These are phyloP conservation scores for Brevimyrus niger DNA, from an alignment of 2,113 vertebrate genomes.

Conservation along the genomic window DNA sequence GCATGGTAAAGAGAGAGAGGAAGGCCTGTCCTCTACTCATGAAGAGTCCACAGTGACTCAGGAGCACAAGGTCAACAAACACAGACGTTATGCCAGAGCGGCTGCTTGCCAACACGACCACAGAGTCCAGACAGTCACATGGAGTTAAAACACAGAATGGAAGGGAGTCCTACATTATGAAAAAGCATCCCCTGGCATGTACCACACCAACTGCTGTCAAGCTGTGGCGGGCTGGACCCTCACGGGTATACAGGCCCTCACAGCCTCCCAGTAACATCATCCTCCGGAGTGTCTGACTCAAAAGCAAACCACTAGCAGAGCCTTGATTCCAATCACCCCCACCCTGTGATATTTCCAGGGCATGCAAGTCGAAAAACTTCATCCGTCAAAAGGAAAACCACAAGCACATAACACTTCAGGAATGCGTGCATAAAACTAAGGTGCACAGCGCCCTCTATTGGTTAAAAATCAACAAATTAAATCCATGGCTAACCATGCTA, in stretches of 20 bases:
- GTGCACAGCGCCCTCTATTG: neutral
- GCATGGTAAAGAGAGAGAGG: neutral
- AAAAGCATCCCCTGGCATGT: neutral
- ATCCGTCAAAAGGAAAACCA: neutral
- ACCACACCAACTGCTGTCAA: neutral
- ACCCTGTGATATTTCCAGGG: neutral
- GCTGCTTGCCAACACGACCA: neutral
- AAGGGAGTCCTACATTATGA: neutral
- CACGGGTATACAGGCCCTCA: neutral
- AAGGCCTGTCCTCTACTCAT: neutral
- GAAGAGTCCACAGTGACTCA: neutral
- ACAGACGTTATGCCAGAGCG: neutral
- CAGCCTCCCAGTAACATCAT: neutral
- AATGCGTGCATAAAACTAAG: neutral
- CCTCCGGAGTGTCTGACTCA: neutral
- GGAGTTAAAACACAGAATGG: neutral
- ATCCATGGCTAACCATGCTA: neutral
- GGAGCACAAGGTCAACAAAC: neutral
- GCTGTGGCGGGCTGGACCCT: neutral
- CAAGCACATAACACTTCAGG: neutral
- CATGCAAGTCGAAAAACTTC: neutral
- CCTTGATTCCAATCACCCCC: neutral
- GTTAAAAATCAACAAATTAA: neutral
- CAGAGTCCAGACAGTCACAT: neutral
- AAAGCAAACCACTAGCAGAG: neutral